Conservation (phyloP, 2,113 vertebrate species). For the Gambusia affinis region DNA sequence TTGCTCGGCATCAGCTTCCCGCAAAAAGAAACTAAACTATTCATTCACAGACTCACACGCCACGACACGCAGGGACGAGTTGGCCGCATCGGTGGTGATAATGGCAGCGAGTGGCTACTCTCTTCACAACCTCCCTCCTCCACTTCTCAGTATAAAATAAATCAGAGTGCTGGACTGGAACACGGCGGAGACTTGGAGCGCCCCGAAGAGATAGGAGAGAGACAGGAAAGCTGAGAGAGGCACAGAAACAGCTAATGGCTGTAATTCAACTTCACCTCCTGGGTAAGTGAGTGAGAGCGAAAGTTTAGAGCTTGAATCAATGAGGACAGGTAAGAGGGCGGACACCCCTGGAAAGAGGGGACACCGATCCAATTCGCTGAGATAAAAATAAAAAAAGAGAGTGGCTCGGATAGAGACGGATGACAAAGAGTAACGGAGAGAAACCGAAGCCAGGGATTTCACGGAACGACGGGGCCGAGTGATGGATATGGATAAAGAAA, state of each 20-base stretch:
- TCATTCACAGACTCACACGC: background rate
- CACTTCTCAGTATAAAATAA: constrained; percentile 2
- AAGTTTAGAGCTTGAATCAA: constrained; percentile 46
- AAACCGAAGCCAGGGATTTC: constrained; percentile 5
- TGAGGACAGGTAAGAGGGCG: constrained; percentile 10
- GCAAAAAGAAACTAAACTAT: background rate
- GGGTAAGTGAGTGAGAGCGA: constrained; percentile 40
- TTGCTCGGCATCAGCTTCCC: background rate
- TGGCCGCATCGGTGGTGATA: background rate
- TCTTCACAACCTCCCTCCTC: background rate
- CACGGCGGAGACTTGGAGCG: background rate
- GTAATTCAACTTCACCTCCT: constrained; percentile 47
- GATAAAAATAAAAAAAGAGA: background rate
- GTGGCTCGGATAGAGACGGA: background rate
- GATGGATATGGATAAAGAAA: constrained; percentile 12
- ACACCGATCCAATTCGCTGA: background rate
- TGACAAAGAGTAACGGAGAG: background rate
- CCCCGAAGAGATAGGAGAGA: background rate
- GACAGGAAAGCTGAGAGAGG: constrained; percentile 10
- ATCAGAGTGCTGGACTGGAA: constrained; percentile 1
- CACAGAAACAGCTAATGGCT: constrained; percentile 38
- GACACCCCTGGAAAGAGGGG: background rate
- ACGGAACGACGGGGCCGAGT: background rate
- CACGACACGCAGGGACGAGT: background rate
- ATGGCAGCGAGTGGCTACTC: constrained; percentile 8